These are phyloP conservation scores for Odontocolon sp. DNA, from an alignment of 2,888 invertebrate species.

Conservation along the genomic window DNA sequence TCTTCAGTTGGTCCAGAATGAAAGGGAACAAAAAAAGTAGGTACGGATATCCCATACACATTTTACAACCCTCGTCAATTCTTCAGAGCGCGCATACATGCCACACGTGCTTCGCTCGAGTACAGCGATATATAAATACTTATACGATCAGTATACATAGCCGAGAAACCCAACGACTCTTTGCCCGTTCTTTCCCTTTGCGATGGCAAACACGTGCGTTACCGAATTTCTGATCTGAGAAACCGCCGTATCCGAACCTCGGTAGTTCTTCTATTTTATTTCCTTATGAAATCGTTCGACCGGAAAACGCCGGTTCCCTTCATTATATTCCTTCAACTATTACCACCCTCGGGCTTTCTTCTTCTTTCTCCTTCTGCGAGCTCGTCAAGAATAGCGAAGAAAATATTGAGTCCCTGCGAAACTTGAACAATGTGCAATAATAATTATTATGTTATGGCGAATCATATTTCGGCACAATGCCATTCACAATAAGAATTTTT, in stretches of 20 bases:
- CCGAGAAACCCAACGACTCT: constrained; percentile 27
- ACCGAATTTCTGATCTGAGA: constrained; percentile 34
- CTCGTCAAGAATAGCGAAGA: not conserved
- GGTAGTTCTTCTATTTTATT: not conserved
- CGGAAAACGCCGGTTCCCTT: constrained; percentile 52
- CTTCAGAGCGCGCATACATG: constrained; percentile 22
- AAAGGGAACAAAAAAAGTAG: not conserved
- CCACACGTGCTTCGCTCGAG: constrained; percentile 43
- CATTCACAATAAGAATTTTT: too few species aligned
- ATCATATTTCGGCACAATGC: too few species aligned
- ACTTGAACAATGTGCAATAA: too few species aligned
- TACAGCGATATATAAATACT: constrained; percentile 37
- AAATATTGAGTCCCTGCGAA: not conserved
- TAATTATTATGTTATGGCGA: too few species aligned
- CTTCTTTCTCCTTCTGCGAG: too few species aligned
- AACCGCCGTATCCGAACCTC: constrained; percentile 30
- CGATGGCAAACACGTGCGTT: constrained; percentile 39
- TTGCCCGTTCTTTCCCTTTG: not conserved
- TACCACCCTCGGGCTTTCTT: too few species aligned
- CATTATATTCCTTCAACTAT: constrained; percentile 3
- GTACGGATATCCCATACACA: constrained; percentile 24
- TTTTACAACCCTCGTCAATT: constrained; percentile 52
- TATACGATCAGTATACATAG: constrained; percentile 36
- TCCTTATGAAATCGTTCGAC: constrained; percentile 32
- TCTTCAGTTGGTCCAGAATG: not conserved